A percentile compares a stretch with the other conserved stretches of the same genome.
These are phyloP conservation scores for Knipowitschia caucasica DNA, from an alignment of 2,797 vertebrate species.

Conservation along the genomic window DNA sequence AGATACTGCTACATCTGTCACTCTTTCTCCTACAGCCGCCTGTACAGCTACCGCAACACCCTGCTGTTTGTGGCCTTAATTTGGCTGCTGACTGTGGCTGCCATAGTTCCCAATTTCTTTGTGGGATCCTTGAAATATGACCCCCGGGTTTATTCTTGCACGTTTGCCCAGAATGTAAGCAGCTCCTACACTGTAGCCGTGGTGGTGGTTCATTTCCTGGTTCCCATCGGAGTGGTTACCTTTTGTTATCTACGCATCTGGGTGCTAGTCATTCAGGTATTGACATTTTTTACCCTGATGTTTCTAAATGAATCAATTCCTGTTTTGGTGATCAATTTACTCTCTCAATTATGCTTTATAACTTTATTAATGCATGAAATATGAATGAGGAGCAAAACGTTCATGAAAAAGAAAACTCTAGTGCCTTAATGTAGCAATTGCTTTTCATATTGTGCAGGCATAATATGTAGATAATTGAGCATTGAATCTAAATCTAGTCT, in stretches of 20 bases:
- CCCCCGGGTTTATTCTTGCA: conserved; percentile 81
- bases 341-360: too few species aligned
- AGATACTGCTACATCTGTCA: conserved; percentile 86
- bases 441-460: too few species aligned
- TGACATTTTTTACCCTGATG: too few species aligned
- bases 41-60: conserved; percentile 82
- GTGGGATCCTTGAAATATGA: conserved; percentile 82
- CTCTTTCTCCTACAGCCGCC: conserved; percentile 76
- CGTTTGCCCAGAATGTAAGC: conserved; percentile 82
- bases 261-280: conserved; percentile 79
- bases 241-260: conserved; percentile 85
- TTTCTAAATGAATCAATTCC: too few species aligned
- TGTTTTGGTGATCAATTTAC: too few species aligned
- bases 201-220: conserved; percentile 82
- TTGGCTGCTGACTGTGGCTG: conserved; percentile 78
- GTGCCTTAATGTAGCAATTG: too few species aligned
- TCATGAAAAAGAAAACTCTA: too few species aligned
- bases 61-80: conserved; percentile 78
- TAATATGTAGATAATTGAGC: too few species aligned
- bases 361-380: too few species aligned
- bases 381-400: too few species aligned
- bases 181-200: conserved; percentile 79
- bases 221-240: conserved; percentile 81
- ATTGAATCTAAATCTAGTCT: too few species aligned
- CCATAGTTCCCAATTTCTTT: conserved; percentile 81